Percentiles rank a stretch among this genome's conserved stretches.
These are phyloP conservation scores for Brachyistius frenatus DNA, from an alignment of 2,113 vertebrate genomes.

Conservation along the genomic window DNA sequence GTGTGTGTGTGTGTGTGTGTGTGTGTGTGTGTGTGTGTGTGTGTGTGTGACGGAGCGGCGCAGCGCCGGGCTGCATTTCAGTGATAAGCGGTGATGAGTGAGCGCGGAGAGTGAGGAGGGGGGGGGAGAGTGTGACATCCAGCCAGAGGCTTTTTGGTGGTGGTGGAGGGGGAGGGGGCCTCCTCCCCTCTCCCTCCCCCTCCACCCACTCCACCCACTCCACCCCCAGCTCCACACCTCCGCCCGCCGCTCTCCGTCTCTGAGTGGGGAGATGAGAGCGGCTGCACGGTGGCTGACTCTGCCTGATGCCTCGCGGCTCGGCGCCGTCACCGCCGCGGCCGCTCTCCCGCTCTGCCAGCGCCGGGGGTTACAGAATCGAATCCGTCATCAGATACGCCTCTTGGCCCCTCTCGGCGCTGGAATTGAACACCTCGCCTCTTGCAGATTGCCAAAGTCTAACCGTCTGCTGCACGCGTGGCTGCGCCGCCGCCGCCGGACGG, in stretches of 20 bases:
- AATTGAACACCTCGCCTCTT: constrained; percentile 56
- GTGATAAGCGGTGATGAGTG: constrained; percentile 76
- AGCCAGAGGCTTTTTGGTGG: constrained; percentile 66
- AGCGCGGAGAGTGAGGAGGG: constrained; percentile 46
- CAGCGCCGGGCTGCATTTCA: constrained; percentile 69
- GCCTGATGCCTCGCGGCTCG: constrained; percentile 38
- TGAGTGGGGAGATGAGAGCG: constrained; percentile 69
- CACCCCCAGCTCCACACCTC: constrained; percentile 5
- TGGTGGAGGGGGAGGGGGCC: not conserved
- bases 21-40: constrained; percentile 42
- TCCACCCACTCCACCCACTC: constrained; percentile 10
- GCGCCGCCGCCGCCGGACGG: constrained; percentile 45
- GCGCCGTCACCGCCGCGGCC: not conserved
- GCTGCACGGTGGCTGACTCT: constrained; percentile 63
- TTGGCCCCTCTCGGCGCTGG: constrained; percentile 30
- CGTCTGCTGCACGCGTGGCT: constrained; percentile 54
- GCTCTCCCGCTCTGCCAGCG: constrained; percentile 24
- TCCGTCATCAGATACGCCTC: constrained; percentile 73
- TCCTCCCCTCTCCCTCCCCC: no score
- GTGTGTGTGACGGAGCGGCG: constrained; percentile 55
- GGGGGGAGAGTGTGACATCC: constrained; percentile 72
- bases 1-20: constrained; percentile 26
- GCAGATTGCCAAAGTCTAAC: constrained; percentile 55
- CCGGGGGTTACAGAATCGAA: constrained; percentile 46
- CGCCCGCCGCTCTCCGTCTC: constrained; percentile 64